A percentile compares a stretch with the other conserved stretches of the same genome.
These are phyloP conservation scores for Neocrepidodera transversa DNA, from an alignment of 2,888 invertebrate species.

Conservation along the genomic window DNA sequence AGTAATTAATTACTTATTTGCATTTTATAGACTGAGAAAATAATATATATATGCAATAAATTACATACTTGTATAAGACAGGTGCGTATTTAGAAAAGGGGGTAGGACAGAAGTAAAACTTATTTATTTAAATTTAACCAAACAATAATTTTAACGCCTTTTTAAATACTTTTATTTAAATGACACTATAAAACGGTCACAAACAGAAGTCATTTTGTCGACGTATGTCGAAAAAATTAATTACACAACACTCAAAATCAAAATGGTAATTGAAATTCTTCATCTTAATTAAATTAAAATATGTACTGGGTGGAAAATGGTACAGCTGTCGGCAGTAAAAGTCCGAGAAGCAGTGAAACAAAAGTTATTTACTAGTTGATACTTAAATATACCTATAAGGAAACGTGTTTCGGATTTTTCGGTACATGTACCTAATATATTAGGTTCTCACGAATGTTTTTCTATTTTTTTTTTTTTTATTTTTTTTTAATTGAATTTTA, in stretches of 20 bases:
- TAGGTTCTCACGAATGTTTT: conserved; percentile 15
- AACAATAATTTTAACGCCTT: too few species aligned
- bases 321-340: conserved; percentile 10
- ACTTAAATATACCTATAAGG: conserved; percentile 16
- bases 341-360: conserved; percentile 15
- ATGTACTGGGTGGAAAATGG: conserved; percentile 9
- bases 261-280: conserved; percentile 18
- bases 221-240: too few species aligned
- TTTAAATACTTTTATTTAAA: too few species aligned
- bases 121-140: too few species aligned
- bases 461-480: too few species aligned
- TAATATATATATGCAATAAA: not conserved
- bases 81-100: not conserved
- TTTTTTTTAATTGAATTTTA: not conserved
- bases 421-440: conserved; percentile 15
- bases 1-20: conserved; percentile 1
- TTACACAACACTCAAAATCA: conserved; percentile 10
- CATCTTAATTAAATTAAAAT: conserved; percentile 17
- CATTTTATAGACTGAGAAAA: conserved; percentile 7
- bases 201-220: too few species aligned
- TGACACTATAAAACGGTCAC: too few species aligned
- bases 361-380: conserved; percentile 18
- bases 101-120: too few species aligned
- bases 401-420: conserved; percentile 14
- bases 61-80: not conserved